Conservation (phyloP, 2,797 vertebrate genomes). For the Peromyscus eremicus region DNA sequence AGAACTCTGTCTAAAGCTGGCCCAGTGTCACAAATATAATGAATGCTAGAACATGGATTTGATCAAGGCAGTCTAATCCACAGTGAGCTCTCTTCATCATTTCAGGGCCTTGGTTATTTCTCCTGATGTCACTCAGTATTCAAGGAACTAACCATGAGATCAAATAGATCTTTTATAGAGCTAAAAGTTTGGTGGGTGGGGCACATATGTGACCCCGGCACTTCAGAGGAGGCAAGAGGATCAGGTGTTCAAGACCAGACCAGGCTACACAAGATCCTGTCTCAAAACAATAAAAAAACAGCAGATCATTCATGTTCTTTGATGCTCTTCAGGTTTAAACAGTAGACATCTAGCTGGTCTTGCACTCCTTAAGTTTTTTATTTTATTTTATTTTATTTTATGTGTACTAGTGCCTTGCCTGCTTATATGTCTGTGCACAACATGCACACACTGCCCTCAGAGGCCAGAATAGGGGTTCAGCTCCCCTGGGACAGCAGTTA, state of each 20-base stretch:
- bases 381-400: neutral
- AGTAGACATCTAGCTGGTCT: neutral
- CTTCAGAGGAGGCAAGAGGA: neutral
- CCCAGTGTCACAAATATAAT: neutral
- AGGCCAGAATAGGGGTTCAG: neutral
- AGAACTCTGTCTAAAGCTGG: neutral
- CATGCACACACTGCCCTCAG: neutral
- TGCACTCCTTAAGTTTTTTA: neutral
- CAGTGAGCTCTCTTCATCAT: neutral
- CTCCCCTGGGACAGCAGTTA: neutral
- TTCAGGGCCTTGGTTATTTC: neutral
- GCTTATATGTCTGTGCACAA: neutral
- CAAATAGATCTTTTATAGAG: conserved; percentile 1
- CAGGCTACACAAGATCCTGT: neutral
- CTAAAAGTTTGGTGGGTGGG: neutral
- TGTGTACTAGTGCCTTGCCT: neutral
- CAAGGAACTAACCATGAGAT: neutral
- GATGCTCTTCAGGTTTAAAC: conserved; percentile 8
- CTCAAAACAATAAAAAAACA: neutral
- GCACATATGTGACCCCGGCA: neutral
- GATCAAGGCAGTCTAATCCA: neutral
- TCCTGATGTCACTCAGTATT: neutral
- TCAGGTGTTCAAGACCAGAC: neutral
- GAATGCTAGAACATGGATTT: neutral
- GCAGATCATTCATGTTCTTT: neutral